Conservation (phyloP, 2,113 vertebrate species). For the Austrofundulus limnaeus region DNA sequence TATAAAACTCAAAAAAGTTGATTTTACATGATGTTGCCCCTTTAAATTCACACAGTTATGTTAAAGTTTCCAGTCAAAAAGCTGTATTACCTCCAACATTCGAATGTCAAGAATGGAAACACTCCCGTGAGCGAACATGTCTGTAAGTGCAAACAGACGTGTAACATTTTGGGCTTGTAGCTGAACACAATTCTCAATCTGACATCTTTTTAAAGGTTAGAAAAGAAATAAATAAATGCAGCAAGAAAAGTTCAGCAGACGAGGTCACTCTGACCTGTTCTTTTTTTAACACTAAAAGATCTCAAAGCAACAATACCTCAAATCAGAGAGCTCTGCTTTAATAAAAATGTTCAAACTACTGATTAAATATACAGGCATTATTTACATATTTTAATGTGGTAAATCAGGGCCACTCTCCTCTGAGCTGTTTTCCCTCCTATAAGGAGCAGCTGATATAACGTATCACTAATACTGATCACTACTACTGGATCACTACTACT, state of each 20-base stretch:
- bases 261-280: too few relatives aligned
- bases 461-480: conserved; percentile 17
- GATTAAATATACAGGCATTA: background rate
- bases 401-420: background rate
- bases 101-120: too few relatives aligned
- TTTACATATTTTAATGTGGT: background rate
- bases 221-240: background rate
- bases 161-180: too few relatives aligned
- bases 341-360: background rate
- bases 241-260: background rate
- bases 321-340: background rate
- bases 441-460: background rate
- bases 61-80: too few relatives aligned
- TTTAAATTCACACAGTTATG: too few relatives aligned
- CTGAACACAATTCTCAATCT: background rate
- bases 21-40: too few relatives aligned
- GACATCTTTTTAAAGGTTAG: background rate
- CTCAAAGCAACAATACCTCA: too few relatives aligned
- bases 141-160: too few relatives aligned
- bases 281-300: too few relatives aligned
- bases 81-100: too few relatives aligned
- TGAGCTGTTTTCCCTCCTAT: background rate
- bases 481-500: conserved; percentile 30
- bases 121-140: too few relatives aligned
- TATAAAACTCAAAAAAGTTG: too few relatives aligned